A percentile compares a stretch with the other conserved stretches of the same genome.
Conservation (phyloP, 2,888 invertebrate genomes). For the Melanargia galathea region DNA sequence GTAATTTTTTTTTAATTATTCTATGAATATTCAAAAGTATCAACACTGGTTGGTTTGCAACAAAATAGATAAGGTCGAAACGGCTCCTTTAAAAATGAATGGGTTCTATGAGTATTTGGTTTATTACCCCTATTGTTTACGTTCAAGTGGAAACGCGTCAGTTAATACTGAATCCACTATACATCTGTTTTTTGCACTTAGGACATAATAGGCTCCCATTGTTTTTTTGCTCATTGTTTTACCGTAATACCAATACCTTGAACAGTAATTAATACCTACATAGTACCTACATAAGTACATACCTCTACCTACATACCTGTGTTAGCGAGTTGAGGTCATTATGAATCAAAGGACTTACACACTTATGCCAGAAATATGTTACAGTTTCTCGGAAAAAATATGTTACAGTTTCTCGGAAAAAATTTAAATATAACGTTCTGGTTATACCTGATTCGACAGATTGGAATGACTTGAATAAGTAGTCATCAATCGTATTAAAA, state of each 20-base stretch:
- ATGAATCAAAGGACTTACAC: background rate
- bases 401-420: background rate
- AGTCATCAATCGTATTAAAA: too few relatives aligned
- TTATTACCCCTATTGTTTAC: too few relatives aligned
- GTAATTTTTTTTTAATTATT: too few relatives aligned
- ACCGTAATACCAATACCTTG: background rate
- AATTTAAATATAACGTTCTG: background rate
- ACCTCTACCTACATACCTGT: too few relatives aligned
- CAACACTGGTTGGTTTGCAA: too few relatives aligned
- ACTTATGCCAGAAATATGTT: background rate
- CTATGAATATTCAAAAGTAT: too few relatives aligned
- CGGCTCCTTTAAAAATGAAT: too few relatives aligned
- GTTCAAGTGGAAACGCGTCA: too few relatives aligned
- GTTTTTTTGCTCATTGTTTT: background rate
- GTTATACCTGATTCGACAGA: background rate
- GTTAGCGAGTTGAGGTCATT: slow-evolving; percentile 1
- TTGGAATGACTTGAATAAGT: background rate
- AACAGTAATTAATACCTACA: background rate
- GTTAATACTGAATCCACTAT: too few relatives aligned
- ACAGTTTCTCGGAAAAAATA: background rate
- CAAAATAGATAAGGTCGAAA: too few relatives aligned
- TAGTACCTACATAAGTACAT: background rate
- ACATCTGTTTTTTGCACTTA: background rate
- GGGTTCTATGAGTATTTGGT: too few relatives aligned
- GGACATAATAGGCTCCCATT: background rate